Conservation (phyloP, 1,140 invertebrate genomes). For the Diorhabda carinulata region DNA sequence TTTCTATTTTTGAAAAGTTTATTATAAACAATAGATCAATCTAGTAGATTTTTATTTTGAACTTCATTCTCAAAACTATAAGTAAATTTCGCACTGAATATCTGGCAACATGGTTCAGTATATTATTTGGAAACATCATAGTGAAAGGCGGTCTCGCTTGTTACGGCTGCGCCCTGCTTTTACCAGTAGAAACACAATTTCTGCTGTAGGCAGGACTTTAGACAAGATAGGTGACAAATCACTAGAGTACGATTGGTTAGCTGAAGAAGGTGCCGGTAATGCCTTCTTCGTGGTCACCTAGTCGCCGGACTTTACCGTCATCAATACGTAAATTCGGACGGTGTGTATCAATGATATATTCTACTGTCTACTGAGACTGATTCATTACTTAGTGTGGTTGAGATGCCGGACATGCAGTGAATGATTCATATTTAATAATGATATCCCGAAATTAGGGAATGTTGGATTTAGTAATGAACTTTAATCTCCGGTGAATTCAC, state of each 20-base stretch:
- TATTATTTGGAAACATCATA: background rate
- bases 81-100: background rate
- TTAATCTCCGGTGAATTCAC: too few relatives aligned
- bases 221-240: conserved; percentile 45
- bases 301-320: conserved; percentile 30
- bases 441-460: conserved; percentile 19
- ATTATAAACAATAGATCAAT: too few relatives aligned
- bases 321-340: conserved; percentile 32
- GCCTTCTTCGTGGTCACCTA: conserved; percentile 38
- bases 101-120: background rate
- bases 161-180: conserved; percentile 39
- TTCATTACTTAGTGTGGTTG: too few relatives aligned
- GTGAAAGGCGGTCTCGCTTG: conserved; percentile 31
- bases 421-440: too few relatives aligned
- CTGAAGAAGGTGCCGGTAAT: conserved; percentile 32
- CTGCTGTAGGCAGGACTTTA: conserved; percentile 37
- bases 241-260: conserved; percentile 41
- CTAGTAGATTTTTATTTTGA: too few relatives aligned
- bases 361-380: too few relatives aligned
- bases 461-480: conserved; percentile 40
- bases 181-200: conserved; percentile 39
- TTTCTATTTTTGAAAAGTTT: too few relatives aligned
- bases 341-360: background rate
- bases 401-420: too few relatives aligned
- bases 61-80: background rate